Evolutionary conservation across 2,797 vertebrate genomes (phyloP).

Genomic region (Euthynnus affinis): DNA sequence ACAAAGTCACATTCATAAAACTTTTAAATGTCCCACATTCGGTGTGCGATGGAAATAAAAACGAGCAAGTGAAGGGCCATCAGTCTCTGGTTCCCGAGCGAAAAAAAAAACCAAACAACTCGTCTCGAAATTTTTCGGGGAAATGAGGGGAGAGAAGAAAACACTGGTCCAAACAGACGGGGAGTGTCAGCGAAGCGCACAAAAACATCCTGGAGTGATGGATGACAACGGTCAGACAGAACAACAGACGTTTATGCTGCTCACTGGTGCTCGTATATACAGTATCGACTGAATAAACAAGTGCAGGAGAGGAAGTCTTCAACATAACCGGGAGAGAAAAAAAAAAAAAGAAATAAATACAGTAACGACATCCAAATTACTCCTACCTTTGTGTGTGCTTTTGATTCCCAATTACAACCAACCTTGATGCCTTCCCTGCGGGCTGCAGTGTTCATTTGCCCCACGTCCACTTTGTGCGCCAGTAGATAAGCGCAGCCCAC

Average conservation of each 20-base stretch:
- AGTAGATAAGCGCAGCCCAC: constrained; percentile 60
- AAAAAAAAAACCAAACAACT: constrained; percentile 25
- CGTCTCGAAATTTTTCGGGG: neutral
- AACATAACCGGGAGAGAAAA: neutral
- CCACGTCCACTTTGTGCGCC: constrained; percentile 56
- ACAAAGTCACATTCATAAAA: constrained; percentile 55
- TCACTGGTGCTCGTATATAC: neutral
- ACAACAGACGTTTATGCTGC: constrained; percentile 25
- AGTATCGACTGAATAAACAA: constrained; percentile 15
- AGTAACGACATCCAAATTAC: constrained; percentile 16
- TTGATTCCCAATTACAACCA: constrained; percentile 30
- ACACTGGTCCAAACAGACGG: neutral
- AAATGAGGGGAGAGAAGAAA: constrained; percentile 25
- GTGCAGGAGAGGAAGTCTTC: neutral
- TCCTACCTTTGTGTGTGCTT: neutral
- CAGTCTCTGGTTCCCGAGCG: neutral
- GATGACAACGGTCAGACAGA: constrained; percentile 37
- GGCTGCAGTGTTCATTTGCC: constrained; percentile 14
- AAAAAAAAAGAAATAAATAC: constrained; percentile 10
- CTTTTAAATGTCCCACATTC: constrained; percentile 50
- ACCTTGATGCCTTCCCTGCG: constrained; percentile 5
- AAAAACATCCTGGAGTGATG: constrained; percentile 46
- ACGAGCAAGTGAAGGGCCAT: constrained; percentile 22
- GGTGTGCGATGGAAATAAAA: constrained; percentile 22
- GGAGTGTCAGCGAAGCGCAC: constrained; percentile 25